Percentiles rank a stretch among this genome's conserved stretches.
Evolutionary conservation across 2,113 vertebrate species (phyloP).

Genomic region (Ptychochromis oligacanthus): DNA sequence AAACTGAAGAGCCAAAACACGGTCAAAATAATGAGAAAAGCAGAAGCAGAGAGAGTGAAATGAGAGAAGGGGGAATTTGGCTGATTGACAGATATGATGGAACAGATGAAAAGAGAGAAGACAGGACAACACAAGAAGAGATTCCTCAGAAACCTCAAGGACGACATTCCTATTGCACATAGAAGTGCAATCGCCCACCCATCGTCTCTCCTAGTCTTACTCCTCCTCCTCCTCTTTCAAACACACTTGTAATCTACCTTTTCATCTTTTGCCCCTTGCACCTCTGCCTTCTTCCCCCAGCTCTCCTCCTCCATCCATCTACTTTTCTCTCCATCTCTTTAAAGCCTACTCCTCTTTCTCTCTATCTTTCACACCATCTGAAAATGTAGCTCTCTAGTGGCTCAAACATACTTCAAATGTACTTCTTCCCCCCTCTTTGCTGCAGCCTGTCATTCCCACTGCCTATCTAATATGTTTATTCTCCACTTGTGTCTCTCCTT

Average conservation of each 20-base stretch:
- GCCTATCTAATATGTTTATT: constrained; percentile 49
- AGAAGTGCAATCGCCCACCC: constrained; percentile 58
- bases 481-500: constrained; percentile 48
- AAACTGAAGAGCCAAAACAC: constrained; percentile 18
- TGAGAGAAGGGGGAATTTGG: constrained; percentile 35
- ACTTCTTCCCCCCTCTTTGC: not conserved
- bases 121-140: constrained; percentile 16
- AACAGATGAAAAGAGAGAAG: constrained; percentile 16
- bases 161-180: constrained; percentile 57
- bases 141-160: constrained; percentile 41
- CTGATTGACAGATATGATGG: constrained; percentile 51
- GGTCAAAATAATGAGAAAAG: constrained; percentile 25
- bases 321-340: constrained; percentile 47
- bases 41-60: constrained; percentile 25
- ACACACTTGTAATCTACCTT: constrained; percentile 47
- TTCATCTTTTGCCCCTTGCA: constrained; percentile 54
- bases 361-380: constrained; percentile 52
- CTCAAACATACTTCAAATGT: constrained; percentile 48
- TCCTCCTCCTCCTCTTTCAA: constrained; percentile 27
- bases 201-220: constrained; percentile 32
- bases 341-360: constrained; percentile 34
- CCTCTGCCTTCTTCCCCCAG: constrained; percentile 30
- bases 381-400: constrained; percentile 56
- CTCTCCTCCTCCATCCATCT: constrained; percentile 44
- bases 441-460: constrained; percentile 22